These are phyloP conservation scores for Boleophthalmus pectinirostris DNA, from an alignment of 2,113 vertebrate species.

Conservation along the genomic window DNA sequence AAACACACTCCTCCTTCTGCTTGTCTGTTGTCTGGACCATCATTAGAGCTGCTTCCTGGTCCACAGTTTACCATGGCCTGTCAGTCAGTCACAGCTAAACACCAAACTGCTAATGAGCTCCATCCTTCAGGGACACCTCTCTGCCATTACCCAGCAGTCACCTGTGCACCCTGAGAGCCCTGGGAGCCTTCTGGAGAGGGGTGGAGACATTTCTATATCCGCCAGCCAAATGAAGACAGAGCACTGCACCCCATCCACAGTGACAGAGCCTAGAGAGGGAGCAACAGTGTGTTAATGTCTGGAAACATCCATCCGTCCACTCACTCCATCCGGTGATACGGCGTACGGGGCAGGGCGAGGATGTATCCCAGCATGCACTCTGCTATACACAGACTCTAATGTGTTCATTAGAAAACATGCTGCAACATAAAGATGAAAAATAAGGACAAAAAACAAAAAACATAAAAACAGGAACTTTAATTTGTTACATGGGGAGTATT, in stretches of 20 bases:
- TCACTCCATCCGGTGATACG: not conserved
- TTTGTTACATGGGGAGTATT: too few species aligned
- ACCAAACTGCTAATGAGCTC: not conserved
- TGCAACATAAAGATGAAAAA: not conserved
- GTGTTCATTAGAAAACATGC: not conserved
- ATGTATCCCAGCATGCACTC: not conserved
- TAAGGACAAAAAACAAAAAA: too few species aligned
- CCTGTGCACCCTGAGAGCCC: conserved; percentile 4
- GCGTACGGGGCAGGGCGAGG: not conserved
- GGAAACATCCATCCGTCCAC: conserved; percentile 28
- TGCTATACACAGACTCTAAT: not conserved
- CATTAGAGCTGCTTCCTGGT: not conserved
- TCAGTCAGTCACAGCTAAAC: not conserved
- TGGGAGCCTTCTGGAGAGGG: not conserved
- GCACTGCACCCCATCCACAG: not conserved
- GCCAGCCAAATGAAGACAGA: conserved; percentile 37
- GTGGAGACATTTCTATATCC: not conserved
- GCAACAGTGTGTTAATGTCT: conserved; percentile 19
- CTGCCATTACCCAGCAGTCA: conserved; percentile 17
- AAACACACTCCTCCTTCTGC: not conserved
- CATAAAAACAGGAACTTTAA: too few species aligned
- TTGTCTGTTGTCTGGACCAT: not conserved
- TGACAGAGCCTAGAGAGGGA: not conserved
- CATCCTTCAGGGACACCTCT: not conserved
- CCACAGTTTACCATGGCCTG: not conserved